Base-by-base conservation (phyloP, 2,888 invertebrate species). In the Cantharis rufa region DNA sequence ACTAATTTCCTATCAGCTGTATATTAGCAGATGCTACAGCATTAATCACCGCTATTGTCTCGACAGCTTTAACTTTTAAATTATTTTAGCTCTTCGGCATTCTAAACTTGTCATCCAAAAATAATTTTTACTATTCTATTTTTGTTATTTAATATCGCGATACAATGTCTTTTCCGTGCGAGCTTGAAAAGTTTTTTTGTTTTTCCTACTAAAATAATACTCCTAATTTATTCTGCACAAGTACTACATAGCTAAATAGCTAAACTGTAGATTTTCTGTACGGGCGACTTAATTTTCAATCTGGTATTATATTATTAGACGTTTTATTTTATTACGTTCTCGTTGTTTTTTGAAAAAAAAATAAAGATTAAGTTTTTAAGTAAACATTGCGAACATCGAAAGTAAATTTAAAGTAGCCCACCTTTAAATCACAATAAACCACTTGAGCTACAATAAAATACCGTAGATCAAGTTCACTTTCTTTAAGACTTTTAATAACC, bases 381-480 rank as follows among this genome's bases (percentile, higher is more conserved):
- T 48, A 7, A n/a, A 48, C 48, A 48, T 32, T 32, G 32, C 4
- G 13, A 32, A 32, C 32, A 32, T 48, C 3, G 48, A 48, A 48
- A 48, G 48, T 48, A 2, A n/a, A 48, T 48, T 48, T n/a, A 48
- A 48, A 48, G 48, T 48, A 48, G 48, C n/a, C n/a, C 48, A 48
- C 48, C 1, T 48, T 48, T 48, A 48, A 48, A n/a, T 9, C 15
- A 24, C 9, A 69, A 69, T 32, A 69, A 69, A 27, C 15, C 27
- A 69, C 32, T 69, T 69, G 32, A 48, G 48, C n/a, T 48, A 48
- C n/a, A n/a, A n/a, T 48, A 18, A 16, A 68, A 27, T 62, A 15
- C 64, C 69, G 28, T 16, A 61, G 76, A 62, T 76, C 76, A 76
- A 76, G 76, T 76, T 76, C 73, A 73, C 72, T 76, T 76, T 71